Evolutionary conservation across 1,140 invertebrate species (phyloP), one percentile per base, ranked within the genome.

Genomic region (Notospermus geniculatus): DNA sequence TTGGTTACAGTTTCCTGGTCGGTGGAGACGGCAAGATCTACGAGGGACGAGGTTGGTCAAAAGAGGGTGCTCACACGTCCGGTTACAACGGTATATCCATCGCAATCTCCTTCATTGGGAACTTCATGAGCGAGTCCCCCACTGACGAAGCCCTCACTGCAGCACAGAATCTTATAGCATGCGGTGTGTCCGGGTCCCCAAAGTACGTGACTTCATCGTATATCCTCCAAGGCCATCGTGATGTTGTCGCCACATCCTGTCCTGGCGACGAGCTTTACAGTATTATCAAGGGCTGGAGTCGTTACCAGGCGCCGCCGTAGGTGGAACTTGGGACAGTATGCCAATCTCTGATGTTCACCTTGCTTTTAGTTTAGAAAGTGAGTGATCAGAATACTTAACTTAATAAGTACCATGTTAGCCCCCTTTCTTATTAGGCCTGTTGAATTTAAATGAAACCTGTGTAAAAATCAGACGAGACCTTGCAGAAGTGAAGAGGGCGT

Each of bases 51-150:
- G 71, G 69, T 15, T 73, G 69, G 67, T 41, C 66, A 17, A 36
- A 15, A 27, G 22, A 60, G 2, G 69, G 69, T 2, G 69, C 64
- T 5, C 71, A 73, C 57, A 63, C 67, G 0, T 32, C 45, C 9
- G 57, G 60, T 9, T 68, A 65, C 54, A 71, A 71, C 50, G 28
- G 39, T n/a, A 56, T 57, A 2, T 59, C 60, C 22, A 84, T 90
- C 19, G 90, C 88, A 30, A 89, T 91, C 65, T 87, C 86, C 30
- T 79, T 91, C 7, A 89, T 92, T 60, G 90, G 90, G 41, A 63
- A 67, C 46, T 74, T 65, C 59, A 63, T 57, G 2, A 39, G 62
- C 22, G 46, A 62, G 30, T 30, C 61, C 15, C 74, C 74, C 7
- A 69, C 66, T 45, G 23, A 46, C 2, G 54, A 23, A 2, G 65